phyloP scores from a whole-genome alignment of 2,797 vertebrate genomes.

The Lutjanus campechanus region DNA sequence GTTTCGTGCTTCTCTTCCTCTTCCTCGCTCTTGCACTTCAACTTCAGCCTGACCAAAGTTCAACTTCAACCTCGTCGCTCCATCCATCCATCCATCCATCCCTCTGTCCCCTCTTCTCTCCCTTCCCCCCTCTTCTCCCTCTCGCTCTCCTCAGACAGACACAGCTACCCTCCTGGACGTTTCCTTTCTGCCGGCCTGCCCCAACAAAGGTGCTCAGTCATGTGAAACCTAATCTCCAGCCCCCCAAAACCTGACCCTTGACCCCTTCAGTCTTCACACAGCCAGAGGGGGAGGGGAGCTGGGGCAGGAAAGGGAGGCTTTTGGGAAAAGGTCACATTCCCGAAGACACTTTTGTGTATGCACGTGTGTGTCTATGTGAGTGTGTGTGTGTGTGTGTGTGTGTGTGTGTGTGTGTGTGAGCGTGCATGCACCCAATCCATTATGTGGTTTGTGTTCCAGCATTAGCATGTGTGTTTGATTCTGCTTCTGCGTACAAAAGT shows the following conservation, averaged over 20 bases:
- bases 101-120: constrained; percentile 46
- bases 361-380: constrained; percentile 67
- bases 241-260: constrained; percentile 87
- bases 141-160: constrained; percentile 81
- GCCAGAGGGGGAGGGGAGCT: constrained; percentile 83
- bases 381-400: constrained; percentile 39
- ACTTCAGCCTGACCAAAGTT: constrained; percentile 67
- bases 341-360: constrained; percentile 81
- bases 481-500: constrained; percentile 51
- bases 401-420: constrained; percentile 22
- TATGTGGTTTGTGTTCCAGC: constrained; percentile 74
- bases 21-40: constrained; percentile 64
- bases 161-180: constrained; percentile 86
- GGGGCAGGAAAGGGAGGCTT: constrained; percentile 86
- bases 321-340: constrained; percentile 87
- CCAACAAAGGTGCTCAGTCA: constrained; percentile 90
- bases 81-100: constrained; percentile 69
- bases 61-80: constrained; percentile 54
- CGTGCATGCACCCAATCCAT: constrained; percentile 63
- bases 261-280: constrained; percentile 87
- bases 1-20: constrained; percentile 19
- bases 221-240: constrained; percentile 89
- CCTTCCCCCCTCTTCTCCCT: constrained; percentile 19
- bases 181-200: constrained; percentile 85
- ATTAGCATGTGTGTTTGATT: constrained; percentile 78